Evolutionary conservation across 1,140 invertebrate species (phyloP), one percentile per base, ranked within the genome.

Genomic region (Uloborus diversus): DNA sequence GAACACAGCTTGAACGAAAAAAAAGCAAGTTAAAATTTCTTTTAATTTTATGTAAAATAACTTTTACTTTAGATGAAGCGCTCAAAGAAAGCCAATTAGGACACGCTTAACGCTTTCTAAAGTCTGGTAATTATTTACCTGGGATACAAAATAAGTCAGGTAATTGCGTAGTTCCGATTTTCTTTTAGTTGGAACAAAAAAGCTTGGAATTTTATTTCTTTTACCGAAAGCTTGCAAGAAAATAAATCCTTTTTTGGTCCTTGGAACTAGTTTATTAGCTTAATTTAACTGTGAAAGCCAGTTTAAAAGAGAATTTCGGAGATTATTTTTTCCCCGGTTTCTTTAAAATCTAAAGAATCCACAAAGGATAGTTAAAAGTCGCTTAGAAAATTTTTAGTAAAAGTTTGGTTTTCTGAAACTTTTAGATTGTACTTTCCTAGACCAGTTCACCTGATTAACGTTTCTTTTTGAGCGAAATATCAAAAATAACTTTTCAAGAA

Each of bases 241-340:
- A 13, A 13, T 42, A 13, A 13, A 35, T 42, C 32, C 37, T 57
- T 37, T 37, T 23, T n/a, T 23, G 4, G 1, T 9, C n/a, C 20
- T 59, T 61, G 49, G 32, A 73, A 32, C 35, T 14, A 61, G 70
- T 73, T 62, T 62, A 33, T 13, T 57, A 25, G 57, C 56, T 73
- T 73, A 47, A 73, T 62, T 61, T 73, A 32, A 73, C 20, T 23
- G 25, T 11, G 20, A 49, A 20, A 11, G n/a, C 17, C 23, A n/a
- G 1, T 62, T 47, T 73, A 23, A 73, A 32, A 33, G 17, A 9
- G 11, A 49, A 20, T 17, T 20, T 7, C 17, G 5, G 4, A 62
- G 20, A 47, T 20, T 28, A 35, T 47, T 61, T 73, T 30, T 49
- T 73, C 20, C 14, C 28, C 28, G 14, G n/a, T 37, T 17, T 47